phyloP scores from a whole-genome alignment of 2,797 vertebrate species.

The Eospalax fontanierii region DNA sequence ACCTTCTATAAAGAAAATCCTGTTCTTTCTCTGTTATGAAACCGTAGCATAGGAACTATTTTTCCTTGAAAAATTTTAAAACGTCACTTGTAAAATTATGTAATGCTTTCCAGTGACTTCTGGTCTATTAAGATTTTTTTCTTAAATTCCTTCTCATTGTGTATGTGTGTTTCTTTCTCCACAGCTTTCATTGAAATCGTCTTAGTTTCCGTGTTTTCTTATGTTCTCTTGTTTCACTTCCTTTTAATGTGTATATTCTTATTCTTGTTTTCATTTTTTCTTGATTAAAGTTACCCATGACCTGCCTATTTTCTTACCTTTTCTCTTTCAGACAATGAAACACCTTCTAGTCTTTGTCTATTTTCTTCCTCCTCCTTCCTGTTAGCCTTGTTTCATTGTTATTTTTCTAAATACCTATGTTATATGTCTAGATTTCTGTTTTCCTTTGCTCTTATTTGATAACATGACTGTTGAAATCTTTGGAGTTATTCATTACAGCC shows the following conservation, averaged over 20 bases:
- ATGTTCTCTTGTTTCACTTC: slow-evolving; percentile 3
- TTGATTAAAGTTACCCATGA: background rate
- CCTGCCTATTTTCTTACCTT: slow-evolving; percentile 36
- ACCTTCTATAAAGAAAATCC: slow-evolving; percentile 14
- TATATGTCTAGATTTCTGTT: background rate
- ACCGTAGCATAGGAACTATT: slow-evolving; percentile 1
- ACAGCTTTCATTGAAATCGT: slow-evolving; percentile 14
- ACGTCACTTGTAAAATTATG: background rate
- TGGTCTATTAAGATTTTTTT: background rate
- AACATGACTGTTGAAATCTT: background rate
- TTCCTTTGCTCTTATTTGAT: slow-evolving; percentile 16
- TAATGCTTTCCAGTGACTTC: background rate
- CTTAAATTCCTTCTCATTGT: background rate
- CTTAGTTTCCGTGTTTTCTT: slow-evolving; percentile 17
- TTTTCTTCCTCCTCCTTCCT: slow-evolving; percentile 61
- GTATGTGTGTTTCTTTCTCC: background rate
- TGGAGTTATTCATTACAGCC: background rate
- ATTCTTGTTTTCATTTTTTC: slow-evolving; percentile 54
- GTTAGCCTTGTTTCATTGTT: background rate
- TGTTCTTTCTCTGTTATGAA: slow-evolving; percentile 5
- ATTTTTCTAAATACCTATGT: background rate
- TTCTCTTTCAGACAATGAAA: slow-evolving; percentile 3
- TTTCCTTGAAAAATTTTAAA: slow-evolving; percentile 56
- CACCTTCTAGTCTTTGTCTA: background rate
- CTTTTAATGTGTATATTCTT: slow-evolving; percentile 25